phyloP scores from a whole-genome alignment of 2,113 vertebrate species.

The Centrocercus urophasianus region DNA sequence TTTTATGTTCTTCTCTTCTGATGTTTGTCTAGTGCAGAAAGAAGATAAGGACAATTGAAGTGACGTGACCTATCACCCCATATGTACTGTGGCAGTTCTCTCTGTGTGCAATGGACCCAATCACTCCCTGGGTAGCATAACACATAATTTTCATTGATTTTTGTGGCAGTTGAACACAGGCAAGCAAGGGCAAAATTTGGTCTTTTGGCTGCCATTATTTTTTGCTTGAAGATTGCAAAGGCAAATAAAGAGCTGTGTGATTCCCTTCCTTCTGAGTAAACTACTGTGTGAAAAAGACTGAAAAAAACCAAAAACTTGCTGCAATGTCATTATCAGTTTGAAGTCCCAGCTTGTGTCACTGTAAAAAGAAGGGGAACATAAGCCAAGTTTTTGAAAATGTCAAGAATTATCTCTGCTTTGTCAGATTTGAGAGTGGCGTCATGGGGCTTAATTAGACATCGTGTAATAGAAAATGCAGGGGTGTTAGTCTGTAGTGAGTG shows the following conservation, averaged over 20 bases:
- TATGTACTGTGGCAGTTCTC: background rate
- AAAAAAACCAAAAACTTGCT: conserved; percentile 44
- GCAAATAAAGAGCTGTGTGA: conserved; percentile 46
- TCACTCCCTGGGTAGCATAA: conserved; percentile 9
- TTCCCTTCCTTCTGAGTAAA: conserved; percentile 55
- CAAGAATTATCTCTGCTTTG: conserved; percentile 75
- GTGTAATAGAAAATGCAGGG: conserved; percentile 71
- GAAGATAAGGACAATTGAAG: conserved; percentile 50
- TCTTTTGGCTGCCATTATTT: conserved; percentile 4
- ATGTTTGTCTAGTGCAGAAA: conserved; percentile 56
- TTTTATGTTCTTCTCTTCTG: conserved; percentile 45
- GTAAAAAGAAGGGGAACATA: conserved; percentile 62
- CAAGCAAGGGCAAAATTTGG: conserved; percentile 56
- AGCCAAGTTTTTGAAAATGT: conserved; percentile 76
- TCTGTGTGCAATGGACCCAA: background rate
- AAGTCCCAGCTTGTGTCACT: conserved; percentile 65
- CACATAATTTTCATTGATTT: conserved; percentile 54
- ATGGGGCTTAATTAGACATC: conserved; percentile 78
- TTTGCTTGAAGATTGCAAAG: conserved; percentile 48
- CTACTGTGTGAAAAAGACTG: conserved; percentile 49
- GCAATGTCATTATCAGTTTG: conserved; percentile 54
- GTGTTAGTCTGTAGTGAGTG: conserved; percentile 69
- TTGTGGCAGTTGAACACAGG: conserved; percentile 5
- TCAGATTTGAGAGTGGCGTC: conserved; percentile 71
- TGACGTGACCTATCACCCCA: conserved; percentile 39